These are phyloP conservation scores for Chrysodeixis includens DNA, from an alignment of 2,888 invertebrate species.

Conservation along the genomic window DNA sequence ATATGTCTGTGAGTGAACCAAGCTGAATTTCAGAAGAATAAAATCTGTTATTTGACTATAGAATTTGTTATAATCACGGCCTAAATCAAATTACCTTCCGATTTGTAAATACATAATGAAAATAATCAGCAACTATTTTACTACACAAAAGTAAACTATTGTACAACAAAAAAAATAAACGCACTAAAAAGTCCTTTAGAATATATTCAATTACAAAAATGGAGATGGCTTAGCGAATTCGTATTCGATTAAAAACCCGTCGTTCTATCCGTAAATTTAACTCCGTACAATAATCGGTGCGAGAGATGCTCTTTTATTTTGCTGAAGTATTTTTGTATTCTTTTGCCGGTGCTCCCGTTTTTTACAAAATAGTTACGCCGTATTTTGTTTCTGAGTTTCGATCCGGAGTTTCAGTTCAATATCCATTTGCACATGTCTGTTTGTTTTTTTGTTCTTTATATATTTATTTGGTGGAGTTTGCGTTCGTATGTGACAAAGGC, in stretches of 20 bases:
- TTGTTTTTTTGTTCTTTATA: neutral
- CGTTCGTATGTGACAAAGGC: neutral
- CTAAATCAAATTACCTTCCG: too few relatives aligned
- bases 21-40: too few relatives aligned
- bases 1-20: too few relatives aligned
- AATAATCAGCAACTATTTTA: neutral
- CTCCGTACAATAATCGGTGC: constrained; percentile 47
- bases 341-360: constrained; percentile 36
- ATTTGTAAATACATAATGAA: too few relatives aligned
- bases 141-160: neutral
- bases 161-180: neutral
- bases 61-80: too few relatives aligned
- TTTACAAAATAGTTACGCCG: constrained; percentile 5
- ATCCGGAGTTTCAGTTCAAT: neutral
- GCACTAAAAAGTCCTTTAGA: neutral
- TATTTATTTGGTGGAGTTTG: neutral
- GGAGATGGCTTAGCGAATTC: constrained; percentile 66
- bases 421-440: constrained; percentile 4
- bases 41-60: too few relatives aligned
- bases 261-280: constrained; percentile 48
- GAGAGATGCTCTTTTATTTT: constrained; percentile 44
- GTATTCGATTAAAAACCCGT: constrained; percentile 64
- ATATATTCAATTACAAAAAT: constrained; percentile 62
- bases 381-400: constrained; percentile 4
- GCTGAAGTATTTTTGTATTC: constrained; percentile 26